Evolutionary conservation across 2,888 invertebrate genomes (phyloP).

Genomic region (Drosophila mulleri): DNA sequence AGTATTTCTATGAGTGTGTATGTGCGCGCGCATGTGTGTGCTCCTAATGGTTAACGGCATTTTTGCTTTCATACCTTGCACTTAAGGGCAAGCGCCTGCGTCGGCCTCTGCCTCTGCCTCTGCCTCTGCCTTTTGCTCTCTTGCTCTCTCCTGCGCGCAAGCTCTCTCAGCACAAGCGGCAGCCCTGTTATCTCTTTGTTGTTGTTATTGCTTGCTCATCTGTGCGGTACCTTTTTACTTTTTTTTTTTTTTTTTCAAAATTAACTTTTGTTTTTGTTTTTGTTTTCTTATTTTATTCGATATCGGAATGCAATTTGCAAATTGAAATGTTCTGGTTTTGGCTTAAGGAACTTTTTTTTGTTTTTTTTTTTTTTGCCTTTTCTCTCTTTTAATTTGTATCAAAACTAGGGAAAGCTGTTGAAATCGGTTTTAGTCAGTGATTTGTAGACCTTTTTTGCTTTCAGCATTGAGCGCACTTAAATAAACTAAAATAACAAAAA

Average conservation of each 20-base stretch:
- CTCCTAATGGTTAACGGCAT: constrained; percentile 11
- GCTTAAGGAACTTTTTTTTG: constrained; percentile 1
- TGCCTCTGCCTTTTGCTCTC: not conserved
- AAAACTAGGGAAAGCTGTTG: constrained; percentile 19
- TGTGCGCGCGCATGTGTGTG: constrained; percentile 1
- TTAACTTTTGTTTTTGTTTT: constrained; percentile 6
- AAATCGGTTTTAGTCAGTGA: constrained; percentile 6
- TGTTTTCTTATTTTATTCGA: not conserved
- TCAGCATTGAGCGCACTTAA: not conserved
- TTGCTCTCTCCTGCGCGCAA: not conserved
- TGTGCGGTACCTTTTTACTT: not conserved
- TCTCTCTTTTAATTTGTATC: constrained; percentile 6
- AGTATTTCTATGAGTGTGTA: constrained; percentile 13
- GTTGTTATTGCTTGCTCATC: not conserved
- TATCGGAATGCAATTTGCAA: constrained; percentile 16
- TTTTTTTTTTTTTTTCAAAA: not conserved
- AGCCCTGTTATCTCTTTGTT: constrained; percentile 2
- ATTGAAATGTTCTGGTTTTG: constrained; percentile 7
- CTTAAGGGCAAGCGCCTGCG: constrained; percentile 5
- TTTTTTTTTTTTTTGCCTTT: not conserved
- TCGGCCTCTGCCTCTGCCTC: not conserved
- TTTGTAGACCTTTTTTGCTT: not conserved
- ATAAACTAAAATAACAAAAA: not conserved
- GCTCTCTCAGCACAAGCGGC: not conserved
- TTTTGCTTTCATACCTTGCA: constrained; percentile 32